Base-by-base conservation (phyloP, 2,113 vertebrate genomes). In the cat (Felis catus) region DNA sequence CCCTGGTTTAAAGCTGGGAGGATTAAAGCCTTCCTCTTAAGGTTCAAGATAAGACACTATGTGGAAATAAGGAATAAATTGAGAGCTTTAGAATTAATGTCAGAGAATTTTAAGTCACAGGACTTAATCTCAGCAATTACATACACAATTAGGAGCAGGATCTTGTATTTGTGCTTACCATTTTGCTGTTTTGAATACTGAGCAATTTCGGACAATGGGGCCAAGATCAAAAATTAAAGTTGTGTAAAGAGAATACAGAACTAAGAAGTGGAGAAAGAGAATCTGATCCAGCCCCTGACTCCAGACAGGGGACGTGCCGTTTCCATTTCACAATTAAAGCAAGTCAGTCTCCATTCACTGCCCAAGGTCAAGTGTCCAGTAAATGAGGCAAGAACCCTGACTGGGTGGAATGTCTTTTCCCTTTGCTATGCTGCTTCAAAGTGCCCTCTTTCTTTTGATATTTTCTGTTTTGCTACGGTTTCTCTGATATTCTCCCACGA, bases 71-170 rank as follows among this genome's bases (percentile, higher is more conserved):
- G 71, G 76, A 91, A 74, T 39, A 97, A 85, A 95, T 87, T 16
- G 74, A 97, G 97, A 81, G 55, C 76, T 85, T 51, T 65, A 87
- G 58, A 68, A 63, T 25, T 94, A 81, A 78, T 63, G 78, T 86
- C 95, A 86, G 91, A 71, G 96, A 82, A 89, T 87, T 89, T 79
- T 65, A 91, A 96, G 61, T 71, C 86, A 39, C 53, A 88, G 63
- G 61, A 87, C 61, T 86, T 93, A 95, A 95, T 84, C 84, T 96
- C 90, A 68, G 70, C 94, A 92, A 83, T 92, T 92, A 96, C 92
- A 87, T 1, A 31, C 74, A 25, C 95, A 96, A 33, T 97, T 94
- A 82, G 70, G 5, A 53, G 84, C 53, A 55, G 87, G 68, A 48
- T 94, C 95, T 95, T 87, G 65, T 83, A 76, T 92, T 89, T 85